Evolutionary conservation across 92 coral and sea anemone genomes (phyloP), one percentile per base, ranked within the genome.

Genomic region (Desmophyllum pertusum): DNA sequence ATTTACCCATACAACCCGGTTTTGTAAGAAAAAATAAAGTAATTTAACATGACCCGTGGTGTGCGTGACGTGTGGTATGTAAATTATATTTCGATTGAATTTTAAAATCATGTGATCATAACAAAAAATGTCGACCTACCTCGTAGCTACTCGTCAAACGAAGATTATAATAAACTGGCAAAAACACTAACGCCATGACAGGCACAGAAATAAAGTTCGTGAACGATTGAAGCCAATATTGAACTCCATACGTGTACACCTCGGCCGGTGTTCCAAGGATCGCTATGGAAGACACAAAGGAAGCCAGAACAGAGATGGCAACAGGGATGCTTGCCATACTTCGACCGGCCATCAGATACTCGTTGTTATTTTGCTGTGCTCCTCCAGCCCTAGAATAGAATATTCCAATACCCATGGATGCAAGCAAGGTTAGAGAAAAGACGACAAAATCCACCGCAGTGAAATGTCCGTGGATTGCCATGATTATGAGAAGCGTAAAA

Each of bases 211-310:
- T 76, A 70, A 91, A 88, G 66, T 87, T 79, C 45, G 87, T 73
- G 57, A 91, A 88, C 13, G 57, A 70, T 2, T 88, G 79, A 51
- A 88, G 8, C 81, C 88, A 91, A 37, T 84, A 91, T 31, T 85
- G 88, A 31, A 76, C 72, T 6, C 94, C 94, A 74, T 73, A 91
- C 29, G 94, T 68, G 86, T 91, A 91, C 6, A 91, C 81, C 42
- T 91, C 94, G 27, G 87, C 89, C n/a, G 94, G 94, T 3, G 74
- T 91, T 17, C 94, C 94, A 11, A 91, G 87, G 48, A 91, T 87
- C 6, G 94, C 94, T 10, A 91, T 84, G 10, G 94, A 91, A 14
- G 94, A 91, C 51, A 91, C 94, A 65, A 91, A 91, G 41, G 94
- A 91, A 11, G 94, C 94, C 6, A 91, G 83, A 30, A 91, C 89